Percentiles rank a stretch among this genome's conserved stretches.
phyloP scores from a whole-genome alignment of 2,113 vertebrate genomes.

The Rhinolophus ferrumequinum region DNA sequence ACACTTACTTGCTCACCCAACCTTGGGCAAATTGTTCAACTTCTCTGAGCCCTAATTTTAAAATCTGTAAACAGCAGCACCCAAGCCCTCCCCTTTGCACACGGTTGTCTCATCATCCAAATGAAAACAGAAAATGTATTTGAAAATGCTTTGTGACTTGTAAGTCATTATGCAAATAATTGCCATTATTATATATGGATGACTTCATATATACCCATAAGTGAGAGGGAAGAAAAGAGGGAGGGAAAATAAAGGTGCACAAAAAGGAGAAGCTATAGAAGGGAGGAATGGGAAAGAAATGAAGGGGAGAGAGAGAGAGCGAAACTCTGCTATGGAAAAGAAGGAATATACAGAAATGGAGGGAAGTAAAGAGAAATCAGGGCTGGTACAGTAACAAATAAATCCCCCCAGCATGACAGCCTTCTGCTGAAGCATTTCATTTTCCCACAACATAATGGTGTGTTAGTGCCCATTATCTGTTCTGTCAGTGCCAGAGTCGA shows the following conservation, averaged over 20 bases:
- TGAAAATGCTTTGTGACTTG: conserved; percentile 24
- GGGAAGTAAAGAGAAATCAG: conserved; percentile 37
- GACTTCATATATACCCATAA: neutral
- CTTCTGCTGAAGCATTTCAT: conserved; percentile 95
- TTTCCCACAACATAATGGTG: conserved; percentile 95
- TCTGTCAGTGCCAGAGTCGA: conserved; percentile 94
- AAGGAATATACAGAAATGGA: conserved; percentile 43
- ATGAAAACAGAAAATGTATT: neutral
- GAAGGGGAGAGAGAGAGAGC: neutral
- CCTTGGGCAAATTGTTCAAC: neutral
- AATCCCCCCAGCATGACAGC: conserved; percentile 92
- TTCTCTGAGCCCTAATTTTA: neutral
- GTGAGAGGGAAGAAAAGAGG: neutral
- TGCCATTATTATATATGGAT: neutral
- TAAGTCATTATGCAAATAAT: conserved; percentile 53
- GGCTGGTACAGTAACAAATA: conserved; percentile 86
- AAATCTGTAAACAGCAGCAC: conserved; percentile 1
- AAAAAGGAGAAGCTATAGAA: neutral
- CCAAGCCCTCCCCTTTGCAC: neutral
- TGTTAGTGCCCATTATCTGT: conserved; percentile 99
- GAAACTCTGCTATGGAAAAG: neutral
- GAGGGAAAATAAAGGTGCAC: neutral
- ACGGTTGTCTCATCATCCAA: neutral
- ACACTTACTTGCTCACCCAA: neutral
- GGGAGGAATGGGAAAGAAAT: neutral